These are phyloP conservation scores for Aromia moschata DNA, from an alignment of 2,888 invertebrate species.

Conservation along the genomic window DNA sequence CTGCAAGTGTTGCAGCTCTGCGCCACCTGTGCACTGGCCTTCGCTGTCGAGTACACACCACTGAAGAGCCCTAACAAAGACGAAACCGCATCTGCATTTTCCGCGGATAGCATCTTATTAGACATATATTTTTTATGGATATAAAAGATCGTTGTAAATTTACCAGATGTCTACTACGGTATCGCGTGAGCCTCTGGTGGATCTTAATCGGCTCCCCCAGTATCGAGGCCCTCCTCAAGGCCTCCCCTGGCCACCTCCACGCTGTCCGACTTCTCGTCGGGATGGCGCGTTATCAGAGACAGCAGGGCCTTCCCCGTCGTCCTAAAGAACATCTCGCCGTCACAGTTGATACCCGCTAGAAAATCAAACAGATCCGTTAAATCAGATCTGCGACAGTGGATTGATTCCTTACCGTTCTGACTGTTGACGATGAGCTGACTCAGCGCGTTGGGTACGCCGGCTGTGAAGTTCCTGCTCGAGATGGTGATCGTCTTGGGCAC, in stretches of 20 bases:
- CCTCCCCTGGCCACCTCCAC: conserved; percentile 75
- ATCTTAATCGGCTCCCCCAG: conserved; percentile 73
- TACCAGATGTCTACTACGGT: conserved; percentile 73
- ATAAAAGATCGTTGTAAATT: too few relatives aligned
- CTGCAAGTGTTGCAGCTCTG: too few relatives aligned
- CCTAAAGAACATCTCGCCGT: conserved; percentile 75
- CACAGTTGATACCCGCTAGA: conserved; percentile 64
- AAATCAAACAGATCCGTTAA: too few relatives aligned
- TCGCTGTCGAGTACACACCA: too few relatives aligned
- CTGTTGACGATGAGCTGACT: conserved; percentile 58
- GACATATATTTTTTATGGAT: too few relatives aligned
- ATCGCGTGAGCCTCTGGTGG: conserved; percentile 75
- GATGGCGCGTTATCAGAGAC: conserved; percentile 71
- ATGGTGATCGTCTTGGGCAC: conserved; percentile 55
- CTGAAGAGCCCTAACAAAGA: too few relatives aligned
- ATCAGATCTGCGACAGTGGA: too few relatives aligned
- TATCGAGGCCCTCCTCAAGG: conserved; percentile 70
- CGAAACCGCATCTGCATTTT: too few relatives aligned
- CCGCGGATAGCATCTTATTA: too few relatives aligned
- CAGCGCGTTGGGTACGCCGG: conserved; percentile 58
- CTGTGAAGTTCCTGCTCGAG: conserved; percentile 56
- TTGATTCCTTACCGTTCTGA: conserved; percentile 54
- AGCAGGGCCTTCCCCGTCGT: conserved; percentile 74
- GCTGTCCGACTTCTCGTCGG: conserved; percentile 67
- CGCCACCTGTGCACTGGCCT: too few relatives aligned